Base-by-base conservation (phyloP, 2,888 invertebrate genomes). In the Xestia sexstrigata region DNA sequence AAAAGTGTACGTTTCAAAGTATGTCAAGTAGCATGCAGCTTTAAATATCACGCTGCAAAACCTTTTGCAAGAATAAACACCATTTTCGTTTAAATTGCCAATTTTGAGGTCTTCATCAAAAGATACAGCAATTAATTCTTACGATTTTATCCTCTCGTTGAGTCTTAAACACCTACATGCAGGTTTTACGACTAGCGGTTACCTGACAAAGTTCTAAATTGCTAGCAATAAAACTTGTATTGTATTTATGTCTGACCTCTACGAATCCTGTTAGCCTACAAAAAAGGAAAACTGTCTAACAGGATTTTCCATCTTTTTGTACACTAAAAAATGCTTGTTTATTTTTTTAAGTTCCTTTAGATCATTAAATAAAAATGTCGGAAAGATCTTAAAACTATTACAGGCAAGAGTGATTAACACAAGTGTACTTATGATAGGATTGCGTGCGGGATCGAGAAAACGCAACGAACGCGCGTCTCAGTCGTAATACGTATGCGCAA, bases 361-460 rank as follows among this genome's bases (percentile, higher is more conserved):
- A 76, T 82, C 52, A 72, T 69, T 45, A 39, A 81, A 81, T 66
- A 69, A 76, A 82, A 72, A 70, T 76, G 71, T 67, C 77, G 82
- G 71, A 66, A 85, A 85, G 72, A 73, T 85, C 85, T 82, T 70
- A 78, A 83, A 62, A 71, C 67, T 71, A 86, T 67, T 63, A 72
- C 78, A 83, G 80, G 87, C 84, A 86, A 76, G 84, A 74, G 74
- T 62, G 74, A 70, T 77, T 62, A 76, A 72, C 45, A 67, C 79
- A 76, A 62, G 83, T 78, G 70, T 71, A 65, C 65, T 65, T 42
- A 77, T 63, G 73, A 74, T 76, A 80, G 70, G 67, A 69, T 88
- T 84, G 89, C 88, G 85, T 89, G 87, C 79, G 82, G 76, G 73
- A 81, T 83, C 86, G 83, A 91, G 89, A 89, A 91, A 90, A 89